phyloP scores from a whole-genome alignment of 30 jellyfish, hydroid and myxozoan genomes.

The Pseudorhiza aurosa region DNA sequence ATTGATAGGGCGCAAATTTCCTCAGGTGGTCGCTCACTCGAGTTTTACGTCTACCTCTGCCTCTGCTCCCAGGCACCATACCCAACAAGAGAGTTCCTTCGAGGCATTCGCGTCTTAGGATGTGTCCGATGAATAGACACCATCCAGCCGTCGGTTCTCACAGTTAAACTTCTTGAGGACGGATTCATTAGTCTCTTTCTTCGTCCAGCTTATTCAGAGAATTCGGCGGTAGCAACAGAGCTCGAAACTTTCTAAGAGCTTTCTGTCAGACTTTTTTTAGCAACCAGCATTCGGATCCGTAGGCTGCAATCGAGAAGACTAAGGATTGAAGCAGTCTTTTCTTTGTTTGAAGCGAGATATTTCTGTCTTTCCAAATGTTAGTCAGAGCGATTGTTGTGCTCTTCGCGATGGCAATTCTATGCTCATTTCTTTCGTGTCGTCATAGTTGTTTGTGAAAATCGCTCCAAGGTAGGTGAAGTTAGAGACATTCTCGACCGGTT shows the following conservation, averaged over 20 bases:
- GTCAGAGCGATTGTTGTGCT: neutral
- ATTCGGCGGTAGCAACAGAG: neutral
- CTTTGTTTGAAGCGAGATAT: neutral
- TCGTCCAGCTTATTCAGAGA: neutral
- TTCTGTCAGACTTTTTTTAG: neutral
- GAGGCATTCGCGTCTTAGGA: neutral
- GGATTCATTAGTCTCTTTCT: neutral
- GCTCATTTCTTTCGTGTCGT: neutral
- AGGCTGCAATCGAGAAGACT: neutral
- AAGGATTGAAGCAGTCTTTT: neutral
- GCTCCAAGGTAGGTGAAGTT: too few relatives aligned
- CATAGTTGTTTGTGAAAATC: too few relatives aligned
- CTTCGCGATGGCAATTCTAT: neutral
- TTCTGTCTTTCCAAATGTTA: neutral
- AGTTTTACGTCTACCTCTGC: neutral
- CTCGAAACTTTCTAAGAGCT: neutral
- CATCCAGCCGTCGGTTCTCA: neutral
- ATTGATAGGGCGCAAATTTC: too few relatives aligned
- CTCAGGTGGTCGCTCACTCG: neutral
- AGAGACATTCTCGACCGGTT: too few relatives aligned
- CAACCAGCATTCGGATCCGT: neutral
- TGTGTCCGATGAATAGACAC: neutral
- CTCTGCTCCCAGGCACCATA: neutral
- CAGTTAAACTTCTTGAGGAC: neutral
- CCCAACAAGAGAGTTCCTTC: neutral